Evolutionary conservation across 2,113 vertebrate genomes (phyloP).

Genomic region (Ictidomys tridecemlineatus): DNA sequence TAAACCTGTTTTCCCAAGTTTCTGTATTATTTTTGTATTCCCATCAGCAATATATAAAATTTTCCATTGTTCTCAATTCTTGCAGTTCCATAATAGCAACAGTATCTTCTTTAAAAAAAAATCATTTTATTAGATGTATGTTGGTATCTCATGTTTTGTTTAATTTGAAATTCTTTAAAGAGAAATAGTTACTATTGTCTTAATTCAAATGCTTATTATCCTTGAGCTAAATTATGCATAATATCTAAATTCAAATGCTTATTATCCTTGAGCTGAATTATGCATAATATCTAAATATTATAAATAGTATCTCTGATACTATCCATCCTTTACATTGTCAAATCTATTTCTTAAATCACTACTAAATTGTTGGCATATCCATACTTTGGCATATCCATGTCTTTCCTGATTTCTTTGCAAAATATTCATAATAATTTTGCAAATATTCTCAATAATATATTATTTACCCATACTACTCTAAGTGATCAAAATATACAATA

Average conservation of each 20-base stretch:
- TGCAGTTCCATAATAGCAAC: background rate
- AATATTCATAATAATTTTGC: background rate
- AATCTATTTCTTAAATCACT: background rate
- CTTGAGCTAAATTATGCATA: background rate
- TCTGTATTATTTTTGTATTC: background rate
- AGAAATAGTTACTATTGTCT: background rate
- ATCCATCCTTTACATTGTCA: background rate
- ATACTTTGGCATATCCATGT: background rate
- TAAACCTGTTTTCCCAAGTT: background rate
- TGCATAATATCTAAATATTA: too few relatives aligned
- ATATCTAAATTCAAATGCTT: too few relatives aligned
- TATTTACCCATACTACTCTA: background rate
- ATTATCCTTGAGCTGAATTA: too few relatives aligned
- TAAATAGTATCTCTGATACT: background rate
- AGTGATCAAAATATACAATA: background rate
- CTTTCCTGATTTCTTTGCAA: background rate
- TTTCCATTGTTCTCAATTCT: background rate
- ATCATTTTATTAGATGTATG: background rate
- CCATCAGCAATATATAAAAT: background rate
- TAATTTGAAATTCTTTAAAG: background rate
- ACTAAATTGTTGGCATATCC: background rate
- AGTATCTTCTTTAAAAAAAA: background rate
- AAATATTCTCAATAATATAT: background rate
- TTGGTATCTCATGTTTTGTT: too few relatives aligned
- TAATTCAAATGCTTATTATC: background rate